phyloP scores from a whole-genome alignment of 1,140 invertebrate genomes.

The Penaeus vannamei region DNA sequence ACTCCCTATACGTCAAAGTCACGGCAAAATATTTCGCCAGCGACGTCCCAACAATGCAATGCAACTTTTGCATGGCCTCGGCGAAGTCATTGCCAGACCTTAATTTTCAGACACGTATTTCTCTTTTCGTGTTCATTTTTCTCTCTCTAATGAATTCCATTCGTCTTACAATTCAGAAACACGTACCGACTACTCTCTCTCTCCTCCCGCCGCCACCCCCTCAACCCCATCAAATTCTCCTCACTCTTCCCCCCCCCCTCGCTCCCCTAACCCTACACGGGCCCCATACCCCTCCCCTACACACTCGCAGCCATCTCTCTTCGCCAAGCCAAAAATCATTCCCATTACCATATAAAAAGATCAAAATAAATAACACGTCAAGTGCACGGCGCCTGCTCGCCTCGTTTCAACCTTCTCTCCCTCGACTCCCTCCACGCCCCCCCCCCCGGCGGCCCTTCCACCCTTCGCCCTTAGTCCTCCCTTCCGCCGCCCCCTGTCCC shows the following conservation, averaged over 20 bases:
- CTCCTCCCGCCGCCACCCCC: neutral
- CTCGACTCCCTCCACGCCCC: neutral
- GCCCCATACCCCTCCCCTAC: neutral
- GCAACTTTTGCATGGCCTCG: too few species aligned
- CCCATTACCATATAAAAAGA: constrained; percentile 61
- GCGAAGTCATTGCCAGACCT: too few species aligned
- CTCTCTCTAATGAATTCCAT: constrained; percentile 1
- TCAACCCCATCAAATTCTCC: constrained; percentile 5
- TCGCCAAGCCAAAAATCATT: constrained; percentile 33
- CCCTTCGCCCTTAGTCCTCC: neutral
- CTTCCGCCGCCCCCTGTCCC: too few species aligned
- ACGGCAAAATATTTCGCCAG: too few species aligned
- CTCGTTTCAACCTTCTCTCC: neutral
- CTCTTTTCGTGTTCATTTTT: neutral
- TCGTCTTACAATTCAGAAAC: neutral
- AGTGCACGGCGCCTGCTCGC: constrained; percentile 37
- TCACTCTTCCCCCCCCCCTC: neutral
- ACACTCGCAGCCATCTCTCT: neutral
- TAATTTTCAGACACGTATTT: too few species aligned
- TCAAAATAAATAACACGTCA: constrained; percentile 59
- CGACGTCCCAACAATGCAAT: too few species aligned
- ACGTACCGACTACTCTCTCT: neutral
- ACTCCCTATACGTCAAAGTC: too few species aligned
- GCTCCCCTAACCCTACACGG: neutral
- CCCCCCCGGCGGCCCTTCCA: neutral